Evolutionary conservation across 2,797 vertebrate genomes (phyloP).

Genomic region (Enoplosus armatus): DNA sequence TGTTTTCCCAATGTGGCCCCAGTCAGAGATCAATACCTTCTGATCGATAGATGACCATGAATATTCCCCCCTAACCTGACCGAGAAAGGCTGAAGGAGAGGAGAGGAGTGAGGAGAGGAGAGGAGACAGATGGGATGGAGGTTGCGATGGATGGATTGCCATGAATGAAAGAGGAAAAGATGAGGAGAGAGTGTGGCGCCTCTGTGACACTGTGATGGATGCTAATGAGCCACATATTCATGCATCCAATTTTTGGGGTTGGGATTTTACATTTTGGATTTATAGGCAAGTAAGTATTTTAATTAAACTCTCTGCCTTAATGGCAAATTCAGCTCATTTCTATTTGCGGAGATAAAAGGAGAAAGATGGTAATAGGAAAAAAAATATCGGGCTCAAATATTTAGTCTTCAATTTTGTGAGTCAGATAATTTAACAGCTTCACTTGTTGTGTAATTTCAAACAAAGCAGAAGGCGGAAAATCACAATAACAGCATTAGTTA

Average conservation of each 20-base stretch:
- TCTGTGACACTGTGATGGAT: slow-evolving; percentile 64
- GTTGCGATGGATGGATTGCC: slow-evolving; percentile 58
- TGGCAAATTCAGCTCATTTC: neutral
- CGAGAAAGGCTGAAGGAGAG: slow-evolving; percentile 61
- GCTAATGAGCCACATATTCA: slow-evolving; percentile 64
- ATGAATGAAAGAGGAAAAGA: slow-evolving; percentile 56
- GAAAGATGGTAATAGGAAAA: neutral
- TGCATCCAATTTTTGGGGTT: slow-evolving; percentile 16
- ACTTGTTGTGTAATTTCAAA: neutral
- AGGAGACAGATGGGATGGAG: slow-evolving; percentile 61
- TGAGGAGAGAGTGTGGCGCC: slow-evolving; percentile 43
- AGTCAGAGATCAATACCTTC: slow-evolving; percentile 84
- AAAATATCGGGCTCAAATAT: neutral
- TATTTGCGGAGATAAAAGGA: neutral
- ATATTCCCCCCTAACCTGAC: slow-evolving; percentile 80
- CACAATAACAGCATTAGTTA: too few relatives aligned
- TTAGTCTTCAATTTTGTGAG: neutral
- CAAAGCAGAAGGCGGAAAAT: neutral
- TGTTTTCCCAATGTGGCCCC: slow-evolving; percentile 80
- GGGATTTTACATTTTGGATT: slow-evolving; percentile 46
- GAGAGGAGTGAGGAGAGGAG: slow-evolving; percentile 55
- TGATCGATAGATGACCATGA: slow-evolving; percentile 91
- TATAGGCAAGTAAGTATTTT: slow-evolving; percentile 56
- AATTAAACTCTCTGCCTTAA: slow-evolving; percentile 1
- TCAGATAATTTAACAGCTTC: neutral